These are phyloP conservation scores for Pollimyrus isidori DNA, from an alignment of 2,113 vertebrate species.

Conservation along the genomic window DNA sequence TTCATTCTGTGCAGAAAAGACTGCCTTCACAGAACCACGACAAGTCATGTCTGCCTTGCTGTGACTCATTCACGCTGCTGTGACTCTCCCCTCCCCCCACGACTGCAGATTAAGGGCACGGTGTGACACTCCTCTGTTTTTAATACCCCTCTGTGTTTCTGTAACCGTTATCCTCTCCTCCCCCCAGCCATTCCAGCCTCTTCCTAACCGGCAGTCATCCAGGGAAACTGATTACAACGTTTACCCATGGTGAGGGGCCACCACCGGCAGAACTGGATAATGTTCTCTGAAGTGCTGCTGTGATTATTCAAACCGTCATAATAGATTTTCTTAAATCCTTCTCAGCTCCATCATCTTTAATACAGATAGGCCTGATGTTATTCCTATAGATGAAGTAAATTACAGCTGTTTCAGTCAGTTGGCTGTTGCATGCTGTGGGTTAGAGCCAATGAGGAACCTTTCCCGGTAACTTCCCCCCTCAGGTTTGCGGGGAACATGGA, in stretches of 20 bases:
- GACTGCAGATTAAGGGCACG: background rate
- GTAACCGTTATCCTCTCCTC: background rate
- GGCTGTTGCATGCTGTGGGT: background rate
- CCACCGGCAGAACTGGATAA: background rate
- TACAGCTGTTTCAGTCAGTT: background rate
- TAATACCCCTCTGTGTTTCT: background rate
- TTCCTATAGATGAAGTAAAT: background rate
- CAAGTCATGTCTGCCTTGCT: background rate
- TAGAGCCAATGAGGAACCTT: background rate
- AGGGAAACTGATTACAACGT: conserved; percentile 80
- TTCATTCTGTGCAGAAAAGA: background rate
- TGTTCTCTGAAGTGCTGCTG: background rate
- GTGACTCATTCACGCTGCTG: background rate
- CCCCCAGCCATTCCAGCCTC: conserved; percentile 63
- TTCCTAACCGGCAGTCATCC: conserved; percentile 69
- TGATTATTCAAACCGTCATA: background rate
- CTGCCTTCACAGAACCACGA: background rate
- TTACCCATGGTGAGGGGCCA: conserved; percentile 77
- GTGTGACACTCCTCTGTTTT: background rate
- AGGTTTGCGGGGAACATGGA: conserved; percentile 98
- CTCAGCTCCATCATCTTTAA: background rate
- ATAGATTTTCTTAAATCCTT: background rate
- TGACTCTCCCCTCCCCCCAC: background rate
- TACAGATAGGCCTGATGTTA: background rate
- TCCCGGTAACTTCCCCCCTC: background rate